phyloP scores from a whole-genome alignment of 2,888 invertebrate species.

The Drosophila colorata region DNA sequence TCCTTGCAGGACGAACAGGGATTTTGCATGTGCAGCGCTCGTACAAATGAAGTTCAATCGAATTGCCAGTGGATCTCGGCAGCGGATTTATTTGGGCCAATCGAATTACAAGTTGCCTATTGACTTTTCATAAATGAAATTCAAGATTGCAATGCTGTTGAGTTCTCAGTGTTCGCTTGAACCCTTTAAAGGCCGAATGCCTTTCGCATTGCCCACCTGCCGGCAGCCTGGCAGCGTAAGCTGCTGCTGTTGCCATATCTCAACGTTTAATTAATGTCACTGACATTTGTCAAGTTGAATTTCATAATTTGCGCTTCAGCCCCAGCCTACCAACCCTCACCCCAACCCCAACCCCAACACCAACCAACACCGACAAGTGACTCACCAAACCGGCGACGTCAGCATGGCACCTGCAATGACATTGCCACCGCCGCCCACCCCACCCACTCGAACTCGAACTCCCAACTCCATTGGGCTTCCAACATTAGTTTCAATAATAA shows the following conservation, averaged over 20 bases:
- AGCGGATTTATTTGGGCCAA: constrained; percentile 21
- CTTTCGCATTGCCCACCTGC: constrained; percentile 5
- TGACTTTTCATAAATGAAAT: constrained; percentile 56
- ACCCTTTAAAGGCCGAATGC: constrained; percentile 3
- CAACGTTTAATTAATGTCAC: constrained; percentile 75
- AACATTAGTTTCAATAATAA: constrained; percentile 78
- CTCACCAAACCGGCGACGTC: constrained; percentile 48
- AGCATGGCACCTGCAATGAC: constrained; percentile 52
- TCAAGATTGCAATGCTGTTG: background rate
- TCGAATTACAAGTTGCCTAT: constrained; percentile 46
- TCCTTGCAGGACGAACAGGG: constrained; percentile 15
- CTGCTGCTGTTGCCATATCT: constrained; percentile 51
- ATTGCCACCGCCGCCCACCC: background rate
- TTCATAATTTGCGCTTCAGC: constrained; percentile 68
- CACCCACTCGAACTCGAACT: background rate
- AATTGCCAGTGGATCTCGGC: constrained; percentile 23
- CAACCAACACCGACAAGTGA: constrained; percentile 11
- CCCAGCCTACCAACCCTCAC: constrained; percentile 15
- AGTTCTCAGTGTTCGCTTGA: background rate
- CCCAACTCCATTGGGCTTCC: constrained; percentile 39
- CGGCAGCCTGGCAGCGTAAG: background rate
- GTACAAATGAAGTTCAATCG: constrained; percentile 56
- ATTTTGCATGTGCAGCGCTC: constrained; percentile 5
- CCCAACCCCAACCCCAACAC: background rate
- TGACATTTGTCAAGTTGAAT: constrained; percentile 74